Percentiles rank a stretch among this genome's conserved stretches.
Evolutionary conservation across 2,888 invertebrate genomes (phyloP).

Genomic region (Crioceris asparagi): DNA sequence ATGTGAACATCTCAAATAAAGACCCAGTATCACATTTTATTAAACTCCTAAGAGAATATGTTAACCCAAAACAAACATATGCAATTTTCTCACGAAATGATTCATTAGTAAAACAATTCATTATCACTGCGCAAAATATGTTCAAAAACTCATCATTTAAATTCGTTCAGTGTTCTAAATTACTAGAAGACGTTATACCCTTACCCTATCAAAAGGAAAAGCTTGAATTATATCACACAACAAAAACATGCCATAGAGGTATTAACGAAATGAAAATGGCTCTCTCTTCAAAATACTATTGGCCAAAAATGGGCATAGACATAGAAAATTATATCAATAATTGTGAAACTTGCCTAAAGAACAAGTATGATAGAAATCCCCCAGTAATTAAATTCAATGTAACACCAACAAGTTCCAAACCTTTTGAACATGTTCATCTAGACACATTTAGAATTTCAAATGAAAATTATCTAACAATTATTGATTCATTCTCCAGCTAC

Average conservation of each 20-base stretch:
- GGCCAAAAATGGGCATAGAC: background rate
- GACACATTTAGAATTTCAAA: background rate
- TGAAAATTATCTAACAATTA: conserved; percentile 9
- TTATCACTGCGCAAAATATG: background rate
- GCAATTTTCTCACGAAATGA: background rate
- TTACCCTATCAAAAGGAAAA: background rate
- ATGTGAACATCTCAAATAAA: background rate
- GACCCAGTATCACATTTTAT: background rate
- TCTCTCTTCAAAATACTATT: conserved; percentile 2
- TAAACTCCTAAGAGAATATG: background rate
- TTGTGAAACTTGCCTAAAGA: conserved; percentile 14
- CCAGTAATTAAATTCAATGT: conserved; percentile 10
- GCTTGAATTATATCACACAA: background rate
- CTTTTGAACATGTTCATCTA: background rate
- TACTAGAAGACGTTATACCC: background rate
- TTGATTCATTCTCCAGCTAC: conserved; percentile 8
- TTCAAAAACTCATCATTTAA: background rate
- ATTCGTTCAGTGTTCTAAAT: conserved; percentile 1
- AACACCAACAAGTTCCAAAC: conserved; percentile 12
- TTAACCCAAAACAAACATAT: background rate
- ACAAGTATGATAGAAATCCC: conserved; percentile 17
- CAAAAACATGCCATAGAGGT: too few relatives aligned
- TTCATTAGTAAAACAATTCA: background rate
- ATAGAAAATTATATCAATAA: conserved; percentile 10
- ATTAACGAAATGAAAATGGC: too few relatives aligned